These are phyloP conservation scores for Tetragonula carbonaria DNA, from an alignment of 2,888 invertebrate species.

Conservation along the genomic window DNA sequence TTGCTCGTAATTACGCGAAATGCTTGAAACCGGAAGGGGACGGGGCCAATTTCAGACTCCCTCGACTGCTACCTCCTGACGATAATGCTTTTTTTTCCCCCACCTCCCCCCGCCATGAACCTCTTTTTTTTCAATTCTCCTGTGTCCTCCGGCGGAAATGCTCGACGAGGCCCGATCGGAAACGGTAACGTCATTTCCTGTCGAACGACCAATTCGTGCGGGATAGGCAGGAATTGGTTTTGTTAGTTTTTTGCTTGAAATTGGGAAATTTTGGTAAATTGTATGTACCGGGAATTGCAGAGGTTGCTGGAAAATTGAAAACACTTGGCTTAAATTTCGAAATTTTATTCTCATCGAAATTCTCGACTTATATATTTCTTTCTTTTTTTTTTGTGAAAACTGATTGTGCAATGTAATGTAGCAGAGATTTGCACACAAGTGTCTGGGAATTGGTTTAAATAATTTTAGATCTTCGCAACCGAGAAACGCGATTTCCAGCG, in stretches of 20 bases:
- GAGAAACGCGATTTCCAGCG: background rate
- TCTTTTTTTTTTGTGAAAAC: background rate
- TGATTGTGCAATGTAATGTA: background rate
- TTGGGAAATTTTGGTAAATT: background rate
- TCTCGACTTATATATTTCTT: too few relatives aligned
- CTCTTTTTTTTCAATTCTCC: background rate
- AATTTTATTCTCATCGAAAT: background rate
- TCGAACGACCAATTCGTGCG: background rate
- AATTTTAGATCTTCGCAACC: background rate
- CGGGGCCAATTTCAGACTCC: conserved; percentile 57
- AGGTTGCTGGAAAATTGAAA: background rate
- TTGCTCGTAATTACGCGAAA: conserved; percentile 61
- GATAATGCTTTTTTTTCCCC: conserved; percentile 19
- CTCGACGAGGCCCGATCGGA: conserved; percentile 9
- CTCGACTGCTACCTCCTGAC: background rate
- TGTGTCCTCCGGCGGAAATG: conserved; percentile 12
- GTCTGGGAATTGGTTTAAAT: background rate
- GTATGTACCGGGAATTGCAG: background rate
- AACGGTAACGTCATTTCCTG: conserved; percentile 7
- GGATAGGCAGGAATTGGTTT: background rate
- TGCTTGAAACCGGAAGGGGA: conserved; percentile 58
- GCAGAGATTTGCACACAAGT: accelerated
- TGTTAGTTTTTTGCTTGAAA: background rate
- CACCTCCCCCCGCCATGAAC: background rate
- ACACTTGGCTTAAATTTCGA: background rate